Evolutionary conservation across 2,113 vertebrate species (phyloP).

Genomic region (Microtus ochrogaster): DNA sequence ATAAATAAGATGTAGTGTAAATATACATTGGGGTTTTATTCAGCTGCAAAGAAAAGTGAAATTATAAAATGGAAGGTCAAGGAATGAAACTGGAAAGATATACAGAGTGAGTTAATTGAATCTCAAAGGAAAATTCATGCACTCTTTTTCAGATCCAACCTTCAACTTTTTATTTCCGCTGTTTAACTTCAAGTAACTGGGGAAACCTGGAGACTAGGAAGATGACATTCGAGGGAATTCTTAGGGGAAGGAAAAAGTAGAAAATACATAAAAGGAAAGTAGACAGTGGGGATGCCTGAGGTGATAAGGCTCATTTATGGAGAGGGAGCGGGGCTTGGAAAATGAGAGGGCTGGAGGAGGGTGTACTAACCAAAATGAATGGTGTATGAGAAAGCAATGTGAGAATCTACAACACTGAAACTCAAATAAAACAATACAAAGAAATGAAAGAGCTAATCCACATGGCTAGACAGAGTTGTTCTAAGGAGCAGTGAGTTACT

Average conservation of each 20-base stretch:
- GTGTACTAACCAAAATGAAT: not conserved
- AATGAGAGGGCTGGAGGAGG: not conserved
- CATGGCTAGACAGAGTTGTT: too few relatives aligned
- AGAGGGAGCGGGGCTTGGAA: not conserved
- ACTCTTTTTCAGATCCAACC: not conserved
- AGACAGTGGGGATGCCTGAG: not conserved
- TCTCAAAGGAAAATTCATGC: not conserved
- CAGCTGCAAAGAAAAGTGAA: not conserved
- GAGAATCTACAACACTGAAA: not conserved
- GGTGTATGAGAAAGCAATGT: too few relatives aligned
- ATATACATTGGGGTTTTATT: not conserved
- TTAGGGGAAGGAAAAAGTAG: not conserved
- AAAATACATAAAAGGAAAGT: not conserved
- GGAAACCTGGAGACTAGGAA: not conserved
- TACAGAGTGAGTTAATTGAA: not conserved
- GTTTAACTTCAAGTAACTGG: not conserved
- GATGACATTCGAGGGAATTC: too few relatives aligned
- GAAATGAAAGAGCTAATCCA: not conserved
- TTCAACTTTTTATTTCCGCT: not conserved
- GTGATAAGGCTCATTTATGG: too few relatives aligned
- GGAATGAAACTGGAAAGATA: not conserved
- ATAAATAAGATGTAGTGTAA: not conserved
- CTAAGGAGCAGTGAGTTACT: not conserved
- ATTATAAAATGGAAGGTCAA: not conserved
- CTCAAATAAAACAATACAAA: not conserved